Evolutionary conservation across 2,797 vertebrate species (phyloP), one percentile per base, ranked within the genome.

Genomic region (Sciurus vulgaris): DNA sequence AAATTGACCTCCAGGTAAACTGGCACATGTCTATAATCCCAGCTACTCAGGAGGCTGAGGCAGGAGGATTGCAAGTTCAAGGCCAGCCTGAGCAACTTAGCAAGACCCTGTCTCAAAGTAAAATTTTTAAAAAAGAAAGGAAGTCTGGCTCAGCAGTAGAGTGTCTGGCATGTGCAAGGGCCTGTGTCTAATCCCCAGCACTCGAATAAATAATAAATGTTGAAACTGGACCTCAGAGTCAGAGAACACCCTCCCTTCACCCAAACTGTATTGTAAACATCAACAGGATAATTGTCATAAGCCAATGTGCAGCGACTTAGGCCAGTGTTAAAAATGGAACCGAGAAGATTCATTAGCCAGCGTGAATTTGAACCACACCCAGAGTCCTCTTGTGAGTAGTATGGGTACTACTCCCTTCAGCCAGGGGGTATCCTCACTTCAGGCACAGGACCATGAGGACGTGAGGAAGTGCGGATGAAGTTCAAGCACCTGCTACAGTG

Each of bases 381-480:
- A 14, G 84, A 70, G n/a, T 63, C 86, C 35, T 44, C 0, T 13
- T 69, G n/a, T 63, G 49, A 77, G 18, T 7, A 20, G 54, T 56
- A 56, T 20, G 18, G 7, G 20, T 56, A 56, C 54, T 56, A 22
- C 20, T 56, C 54, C 54, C 54, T 22, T 56, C 7, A 22, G 20
- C 0, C 1, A 35, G 28, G 4, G 63, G 7, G 9, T 9, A 1
- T 33, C 33, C 74, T 33, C n/a, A 30, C 0, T 79, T 26, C 9
- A 26, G 54, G 7, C 35, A 38, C 54, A 15, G 1, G 0, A 83
- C 35, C 8, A 2, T 2, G 13, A 61, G 69, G 8, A 24, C 1
- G 0, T 15, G 0, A 28, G 5, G 15, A 10, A 7, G 2, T 33
- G 10, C 49, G 33, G 7, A 24, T 7, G 49, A 15, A 17, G 8